phyloP scores from a whole-genome alignment of 1,140 invertebrate genomes.

The Globodera rostochiensis region DNA sequence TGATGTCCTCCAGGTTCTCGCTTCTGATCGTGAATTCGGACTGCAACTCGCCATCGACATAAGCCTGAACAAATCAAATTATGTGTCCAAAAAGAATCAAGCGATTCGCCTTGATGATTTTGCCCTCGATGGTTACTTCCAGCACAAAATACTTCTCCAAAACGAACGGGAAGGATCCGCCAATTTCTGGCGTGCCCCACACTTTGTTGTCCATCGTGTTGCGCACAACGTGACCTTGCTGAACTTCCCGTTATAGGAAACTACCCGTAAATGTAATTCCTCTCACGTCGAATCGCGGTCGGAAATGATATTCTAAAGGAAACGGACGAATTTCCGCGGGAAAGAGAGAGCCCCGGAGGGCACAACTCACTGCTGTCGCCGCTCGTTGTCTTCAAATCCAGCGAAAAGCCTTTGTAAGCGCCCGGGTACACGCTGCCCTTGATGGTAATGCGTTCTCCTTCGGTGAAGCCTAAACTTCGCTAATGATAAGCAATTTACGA shows the following conservation, averaged over 20 bases:
- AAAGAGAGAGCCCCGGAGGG: too few species aligned
- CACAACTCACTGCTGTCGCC: background rate
- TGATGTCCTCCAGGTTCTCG: background rate
- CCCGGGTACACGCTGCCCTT: background rate
- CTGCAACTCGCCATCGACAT: background rate
- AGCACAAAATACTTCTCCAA: background rate
- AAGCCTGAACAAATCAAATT: background rate
- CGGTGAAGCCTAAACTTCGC: background rate
- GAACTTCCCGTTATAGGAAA: background rate
- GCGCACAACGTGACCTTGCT: background rate
- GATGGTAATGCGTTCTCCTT: background rate
- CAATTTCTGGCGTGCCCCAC: background rate
- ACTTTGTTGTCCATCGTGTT: background rate
- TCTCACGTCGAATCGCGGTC: background rate
- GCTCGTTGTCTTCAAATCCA: background rate
- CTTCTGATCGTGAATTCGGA: background rate
- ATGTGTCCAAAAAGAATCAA: background rate
- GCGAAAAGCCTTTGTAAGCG: background rate
- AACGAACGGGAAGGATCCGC: background rate
- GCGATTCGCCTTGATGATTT: background rate
- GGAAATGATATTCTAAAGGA: background rate
- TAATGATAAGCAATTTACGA: too few species aligned
- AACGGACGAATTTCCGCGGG: too few species aligned
- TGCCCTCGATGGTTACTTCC: constrained; percentile 3
- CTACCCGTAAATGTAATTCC: too few species aligned